These are phyloP conservation scores for Troglohyphantes excavatus DNA, from an alignment of 2,888 invertebrate species.

Conservation along the genomic window DNA sequence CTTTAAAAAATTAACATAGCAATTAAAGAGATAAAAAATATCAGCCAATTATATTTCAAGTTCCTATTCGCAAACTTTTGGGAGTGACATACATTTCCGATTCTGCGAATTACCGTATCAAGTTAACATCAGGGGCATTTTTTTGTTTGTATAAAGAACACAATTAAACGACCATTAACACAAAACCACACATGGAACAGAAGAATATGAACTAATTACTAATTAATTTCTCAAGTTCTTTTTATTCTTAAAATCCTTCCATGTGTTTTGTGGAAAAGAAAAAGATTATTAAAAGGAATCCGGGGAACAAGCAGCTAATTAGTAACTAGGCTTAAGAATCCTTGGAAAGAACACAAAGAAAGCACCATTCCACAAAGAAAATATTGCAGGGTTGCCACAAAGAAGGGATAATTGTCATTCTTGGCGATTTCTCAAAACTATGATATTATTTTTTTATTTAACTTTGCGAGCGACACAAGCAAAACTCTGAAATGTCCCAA, in stretches of 20 bases:
- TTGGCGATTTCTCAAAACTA: not conserved
- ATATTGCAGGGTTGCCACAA: not conserved
- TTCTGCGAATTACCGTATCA: not conserved
- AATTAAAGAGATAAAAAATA: not conserved
- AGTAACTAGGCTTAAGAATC: not conserved
- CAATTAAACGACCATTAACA: conserved; percentile 6
- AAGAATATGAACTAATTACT: conserved; percentile 32
- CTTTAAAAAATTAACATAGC: not conserved
- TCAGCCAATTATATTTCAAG: not conserved
- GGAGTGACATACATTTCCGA: not conserved
- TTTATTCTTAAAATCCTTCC: conserved; percentile 24
- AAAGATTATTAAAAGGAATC: not conserved
- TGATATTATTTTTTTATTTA: too few relatives aligned
- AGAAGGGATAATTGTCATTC: not conserved
- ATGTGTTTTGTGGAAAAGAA: conserved; percentile 7
- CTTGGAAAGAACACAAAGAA: conserved; percentile 20
- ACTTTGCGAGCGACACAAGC: too few relatives aligned
- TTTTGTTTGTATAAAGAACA: not conserved
- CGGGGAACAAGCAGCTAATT: conserved; percentile 19
- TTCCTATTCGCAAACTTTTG: not conserved
- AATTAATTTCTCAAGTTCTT: conserved; percentile 36
- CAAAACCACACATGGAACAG: not conserved
- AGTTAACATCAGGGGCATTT: not conserved
- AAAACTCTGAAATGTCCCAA: too few relatives aligned
- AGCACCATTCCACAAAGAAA: not conserved